phyloP scores from a whole-genome alignment of 1,140 invertebrate species.

The Micrasema minimum region DNA sequence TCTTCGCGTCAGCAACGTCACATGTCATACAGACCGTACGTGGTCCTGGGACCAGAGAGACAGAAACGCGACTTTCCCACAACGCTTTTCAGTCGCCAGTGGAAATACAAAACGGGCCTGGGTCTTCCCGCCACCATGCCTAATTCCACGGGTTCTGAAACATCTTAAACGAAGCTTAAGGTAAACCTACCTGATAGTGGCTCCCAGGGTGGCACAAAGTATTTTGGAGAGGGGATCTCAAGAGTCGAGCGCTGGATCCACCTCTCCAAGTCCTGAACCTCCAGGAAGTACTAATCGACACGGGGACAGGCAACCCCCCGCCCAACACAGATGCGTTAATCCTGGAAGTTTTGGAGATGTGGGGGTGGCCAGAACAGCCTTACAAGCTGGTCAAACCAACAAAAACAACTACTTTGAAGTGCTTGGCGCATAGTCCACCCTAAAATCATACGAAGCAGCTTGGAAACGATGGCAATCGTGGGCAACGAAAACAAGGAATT shows the following conservation, averaged over 20 bases:
- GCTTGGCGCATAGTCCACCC: constrained; percentile 51
- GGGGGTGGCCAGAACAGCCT: constrained; percentile 51
- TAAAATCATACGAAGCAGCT: constrained; percentile 51
- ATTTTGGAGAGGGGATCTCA: constrained; percentile 58
- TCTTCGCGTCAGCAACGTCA: neutral
- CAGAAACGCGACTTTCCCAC: constrained; percentile 53
- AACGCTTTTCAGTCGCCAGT: constrained; percentile 56
- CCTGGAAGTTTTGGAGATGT: constrained; percentile 57
- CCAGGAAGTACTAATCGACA: constrained; percentile 39
- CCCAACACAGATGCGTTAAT: constrained; percentile 47
- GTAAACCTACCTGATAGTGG: constrained; percentile 55
- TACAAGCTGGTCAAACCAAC: constrained; percentile 41
- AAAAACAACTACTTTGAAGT: constrained; percentile 41
- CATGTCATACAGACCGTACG: neutral
- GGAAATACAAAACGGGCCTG: constrained; percentile 57
- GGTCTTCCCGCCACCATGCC: constrained; percentile 58
- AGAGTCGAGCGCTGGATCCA: constrained; percentile 49
- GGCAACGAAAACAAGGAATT: neutral
- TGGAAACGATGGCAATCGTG: constrained; percentile 47
- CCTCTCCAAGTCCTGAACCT: constrained; percentile 54
- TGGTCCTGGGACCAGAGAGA: constrained; percentile 29
- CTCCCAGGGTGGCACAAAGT: constrained; percentile 56
- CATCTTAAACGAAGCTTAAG: constrained; percentile 56
- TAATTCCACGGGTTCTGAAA: constrained; percentile 56
- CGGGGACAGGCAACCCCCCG: constrained; percentile 45